Base-by-base conservation (phyloP, 2,797 vertebrate species). In the Bradypodion ventrale region DNA sequence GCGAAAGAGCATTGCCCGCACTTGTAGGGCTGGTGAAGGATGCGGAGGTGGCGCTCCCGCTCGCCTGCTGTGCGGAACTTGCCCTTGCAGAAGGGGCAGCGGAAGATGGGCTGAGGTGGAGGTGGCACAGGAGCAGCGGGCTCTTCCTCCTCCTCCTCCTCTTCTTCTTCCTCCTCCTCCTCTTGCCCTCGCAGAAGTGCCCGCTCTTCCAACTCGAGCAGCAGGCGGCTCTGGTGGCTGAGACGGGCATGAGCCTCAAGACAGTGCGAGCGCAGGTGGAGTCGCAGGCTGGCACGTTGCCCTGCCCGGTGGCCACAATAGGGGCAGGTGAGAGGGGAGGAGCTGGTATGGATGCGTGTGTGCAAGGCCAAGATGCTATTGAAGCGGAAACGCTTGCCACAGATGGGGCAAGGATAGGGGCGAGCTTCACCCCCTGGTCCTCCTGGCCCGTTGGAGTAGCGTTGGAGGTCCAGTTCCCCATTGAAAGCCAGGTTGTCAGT, bases 351-450 rank as follows among this genome's bases (percentile, higher is more conserved):
- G 70, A 97, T 98, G 82, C 98, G 95, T 35, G 97, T 97, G 65
- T 98, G 98, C 82, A 98, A 95, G 37, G 98, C 98, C 90, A 98
- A 93, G 92, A 98, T 98, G 90, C 98, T 98, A 95, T 98, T 98
- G 95, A 98, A 98, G 82, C 98, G 93, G 91, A 98, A 98, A 89
- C 98, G 96, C 93, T 98, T 98, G 77, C 98, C 98, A 12, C 98
- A 98, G 16, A 98, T 97, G 2, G 96, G 96, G 88, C 98, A 98
- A 4, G 97, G 97, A 91, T 97, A 98, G 84, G 95, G 97, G 73
- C 94, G 84, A 87, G 77, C 95, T 95, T 15, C 91, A 87, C 86
- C 88, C 49, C 92, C 90, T 1, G 91, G 80, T 66, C 93, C 93
- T 16, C 92, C 90, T 5, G 93, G 93, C 68, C 95, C 94, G 76